A percentile compares a stretch with the other conserved stretches of the same genome.
Conservation (phyloP, 2,888 invertebrate genomes). For the Chaitophorus viminalis region DNA sequence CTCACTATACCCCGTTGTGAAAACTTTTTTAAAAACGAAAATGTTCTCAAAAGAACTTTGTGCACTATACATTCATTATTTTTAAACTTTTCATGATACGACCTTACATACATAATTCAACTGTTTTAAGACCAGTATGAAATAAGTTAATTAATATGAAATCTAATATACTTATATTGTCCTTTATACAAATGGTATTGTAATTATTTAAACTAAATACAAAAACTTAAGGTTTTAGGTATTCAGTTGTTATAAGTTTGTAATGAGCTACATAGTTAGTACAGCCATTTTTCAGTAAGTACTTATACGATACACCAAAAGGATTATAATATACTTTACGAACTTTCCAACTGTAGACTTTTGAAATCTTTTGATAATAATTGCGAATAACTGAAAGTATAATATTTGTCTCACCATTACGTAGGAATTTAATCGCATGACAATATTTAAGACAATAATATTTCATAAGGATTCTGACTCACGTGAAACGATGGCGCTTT, state of each 20-base stretch:
- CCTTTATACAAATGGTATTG: neutral
- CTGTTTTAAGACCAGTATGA: too few relatives aligned
- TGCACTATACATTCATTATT: too few relatives aligned
- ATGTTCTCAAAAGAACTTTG: too few relatives aligned
- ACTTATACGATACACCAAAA: neutral
- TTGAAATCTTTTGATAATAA: constrained; percentile 9
- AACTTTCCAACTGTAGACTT: constrained; percentile 2
- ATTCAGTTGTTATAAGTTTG: neutral
- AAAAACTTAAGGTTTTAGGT: neutral
- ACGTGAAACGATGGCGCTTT: neutral
- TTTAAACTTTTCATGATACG: too few relatives aligned
- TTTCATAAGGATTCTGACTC: neutral
- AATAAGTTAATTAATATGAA: too few relatives aligned
- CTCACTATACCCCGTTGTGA: too few relatives aligned
- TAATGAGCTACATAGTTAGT: constrained; percentile 5
- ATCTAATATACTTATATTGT: too few relatives aligned
- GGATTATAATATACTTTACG: neutral
- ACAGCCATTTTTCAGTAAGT: neutral
- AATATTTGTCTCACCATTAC: constrained; percentile 4
- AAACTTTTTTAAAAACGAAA: too few relatives aligned
- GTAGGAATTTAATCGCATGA: neutral
- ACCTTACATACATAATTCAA: too few relatives aligned
- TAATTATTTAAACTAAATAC: constrained; percentile 6
- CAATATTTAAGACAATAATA: constrained; percentile 16
- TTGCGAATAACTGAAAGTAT: constrained; percentile 7